These are phyloP conservation scores for Tortrix viridana DNA, from an alignment of 2,888 invertebrate genomes.

Conservation along the genomic window DNA sequence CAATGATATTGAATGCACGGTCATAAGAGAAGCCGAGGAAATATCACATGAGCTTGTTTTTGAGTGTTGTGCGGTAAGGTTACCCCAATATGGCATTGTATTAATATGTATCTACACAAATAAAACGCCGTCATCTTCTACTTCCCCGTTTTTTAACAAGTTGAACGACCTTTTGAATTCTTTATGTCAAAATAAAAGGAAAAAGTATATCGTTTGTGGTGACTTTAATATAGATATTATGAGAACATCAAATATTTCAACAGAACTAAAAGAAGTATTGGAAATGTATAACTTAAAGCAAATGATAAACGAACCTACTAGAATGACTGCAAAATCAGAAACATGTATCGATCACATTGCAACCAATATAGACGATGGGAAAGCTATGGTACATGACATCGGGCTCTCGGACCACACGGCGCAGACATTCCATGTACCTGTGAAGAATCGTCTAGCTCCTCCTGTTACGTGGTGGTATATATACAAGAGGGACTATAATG, in stretches of 20 bases:
- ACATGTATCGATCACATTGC: neutral
- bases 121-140: neutral
- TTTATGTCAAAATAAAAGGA: neutral
- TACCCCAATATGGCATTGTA: neutral
- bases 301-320: neutral
- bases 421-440: neutral
- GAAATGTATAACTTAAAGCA: neutral
- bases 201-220: neutral
- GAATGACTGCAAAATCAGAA: neutral
- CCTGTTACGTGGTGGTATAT: neutral
- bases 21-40: neutral
- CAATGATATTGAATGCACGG: neutral
- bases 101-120: neutral
- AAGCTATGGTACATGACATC: neutral
- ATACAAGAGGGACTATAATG: conserved; percentile 3
- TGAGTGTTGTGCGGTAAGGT: neutral
- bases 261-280: neutral
- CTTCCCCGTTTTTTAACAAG: neutral
- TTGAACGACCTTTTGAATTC: neutral
- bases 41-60: neutral
- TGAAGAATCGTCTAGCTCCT: neutral
- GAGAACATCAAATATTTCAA: neutral
- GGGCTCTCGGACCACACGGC: neutral
- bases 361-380: neutral
- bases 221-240: neutral